Evolutionary conservation across 2,888 invertebrate genomes (phyloP).

Genomic region (Philhelius pedissequus): DNA sequence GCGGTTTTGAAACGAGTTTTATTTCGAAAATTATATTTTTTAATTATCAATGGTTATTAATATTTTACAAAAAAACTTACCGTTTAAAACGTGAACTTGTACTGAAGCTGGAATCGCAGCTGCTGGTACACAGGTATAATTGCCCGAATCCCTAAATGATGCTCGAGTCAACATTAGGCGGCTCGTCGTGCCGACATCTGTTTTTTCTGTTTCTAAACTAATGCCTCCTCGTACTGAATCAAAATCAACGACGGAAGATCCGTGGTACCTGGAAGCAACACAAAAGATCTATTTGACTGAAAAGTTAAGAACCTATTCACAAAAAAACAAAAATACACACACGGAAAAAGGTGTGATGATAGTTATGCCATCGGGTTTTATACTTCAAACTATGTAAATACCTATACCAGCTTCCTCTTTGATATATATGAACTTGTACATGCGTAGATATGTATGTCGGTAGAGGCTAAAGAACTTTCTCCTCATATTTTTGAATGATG

Average conservation of each 20-base stretch:
- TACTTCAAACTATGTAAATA: not conserved
- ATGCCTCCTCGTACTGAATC: slow-evolving; percentile 92
- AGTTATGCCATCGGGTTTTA: not conserved
- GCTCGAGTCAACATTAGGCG: slow-evolving; percentile 91
- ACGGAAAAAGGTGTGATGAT: not conserved
- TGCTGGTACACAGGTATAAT: slow-evolving; percentile 93
- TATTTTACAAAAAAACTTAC: slow-evolving; percentile 79
- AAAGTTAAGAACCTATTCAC: not conserved
- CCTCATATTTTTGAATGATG: not conserved
- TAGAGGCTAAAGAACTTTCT: not conserved
- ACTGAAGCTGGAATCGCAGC: slow-evolving; percentile 91
- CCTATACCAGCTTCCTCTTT: too few relatives aligned
- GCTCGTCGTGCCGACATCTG: slow-evolving; percentile 91
- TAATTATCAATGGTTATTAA: too few relatives aligned
- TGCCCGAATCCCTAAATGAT: slow-evolving; percentile 90
- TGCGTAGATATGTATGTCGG: too few relatives aligned
- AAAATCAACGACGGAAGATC: slow-evolving; percentile 89
- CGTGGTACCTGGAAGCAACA: slow-evolving; percentile 86
- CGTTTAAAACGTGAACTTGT: slow-evolving; percentile 91
- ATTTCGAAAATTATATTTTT: too few relatives aligned
- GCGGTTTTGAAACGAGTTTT: too few relatives aligned
- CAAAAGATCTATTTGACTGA: not conserved
- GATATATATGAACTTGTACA: too few relatives aligned
- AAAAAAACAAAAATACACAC: not conserved
- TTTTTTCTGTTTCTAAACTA: slow-evolving; percentile 93